Conservation (phyloP, 2,797 vertebrate genomes). For the Megaceryle alcyon region DNA sequence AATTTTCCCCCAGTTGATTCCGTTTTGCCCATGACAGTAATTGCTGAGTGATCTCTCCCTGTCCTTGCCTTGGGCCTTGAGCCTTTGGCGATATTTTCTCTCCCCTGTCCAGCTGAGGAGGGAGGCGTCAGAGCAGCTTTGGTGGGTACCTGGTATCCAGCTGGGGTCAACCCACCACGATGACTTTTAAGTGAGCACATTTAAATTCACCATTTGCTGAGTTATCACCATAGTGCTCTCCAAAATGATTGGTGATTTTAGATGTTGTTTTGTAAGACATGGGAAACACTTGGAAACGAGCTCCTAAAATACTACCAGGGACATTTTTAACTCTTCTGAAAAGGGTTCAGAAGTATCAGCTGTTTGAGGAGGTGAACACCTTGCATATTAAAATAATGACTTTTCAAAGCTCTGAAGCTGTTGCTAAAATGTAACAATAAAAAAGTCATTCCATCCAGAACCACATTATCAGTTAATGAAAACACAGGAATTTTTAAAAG, state of each 20-base stretch:
- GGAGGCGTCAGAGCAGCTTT: background rate
- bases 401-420: slow-evolving; percentile 17
- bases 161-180: too few species aligned
- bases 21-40: background rate
- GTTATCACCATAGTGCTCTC: background rate
- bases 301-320: background rate
- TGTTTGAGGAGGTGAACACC: slow-evolving; percentile 4
- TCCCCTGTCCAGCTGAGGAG: background rate
- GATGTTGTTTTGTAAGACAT: background rate
- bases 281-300: background rate
- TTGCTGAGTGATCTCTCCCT: background rate
- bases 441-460: slow-evolving; percentile 25
- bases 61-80: background rate
- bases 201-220: background rate
- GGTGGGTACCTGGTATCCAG: background rate
- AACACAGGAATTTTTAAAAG: slow-evolving; percentile 21
- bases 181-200: background rate
- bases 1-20: background rate
- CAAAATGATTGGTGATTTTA: background rate
- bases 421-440: slow-evolving; percentile 29
- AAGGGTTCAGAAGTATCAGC: background rate
- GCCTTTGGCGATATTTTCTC: background rate
- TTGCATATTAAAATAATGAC: slow-evolving; percentile 3
- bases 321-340: background rate
- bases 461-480: slow-evolving; percentile 39